Percentiles rank a stretch among this genome's conserved stretches.
Conservation (phyloP, 2,113 vertebrate genomes). For the Silurus glanis region DNA sequence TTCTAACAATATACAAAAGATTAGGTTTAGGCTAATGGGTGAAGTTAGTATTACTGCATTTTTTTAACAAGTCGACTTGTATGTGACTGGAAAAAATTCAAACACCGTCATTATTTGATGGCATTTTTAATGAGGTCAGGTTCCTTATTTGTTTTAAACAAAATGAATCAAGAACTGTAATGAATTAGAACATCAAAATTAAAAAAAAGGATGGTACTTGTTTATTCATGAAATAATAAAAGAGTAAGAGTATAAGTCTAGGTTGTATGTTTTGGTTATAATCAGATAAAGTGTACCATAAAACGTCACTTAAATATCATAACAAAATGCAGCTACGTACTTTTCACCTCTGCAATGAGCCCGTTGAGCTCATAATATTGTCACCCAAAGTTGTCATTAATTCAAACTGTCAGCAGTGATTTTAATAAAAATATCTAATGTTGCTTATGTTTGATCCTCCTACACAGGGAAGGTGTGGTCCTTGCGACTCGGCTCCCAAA, state of each 20-base stretch:
- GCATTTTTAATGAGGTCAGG: neutral
- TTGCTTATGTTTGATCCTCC: slow-evolving; percentile 23
- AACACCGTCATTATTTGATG: neutral
- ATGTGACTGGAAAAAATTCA: neutral
- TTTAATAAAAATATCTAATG: neutral
- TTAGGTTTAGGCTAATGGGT: neutral
- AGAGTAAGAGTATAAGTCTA: neutral
- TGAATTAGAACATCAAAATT: neutral
- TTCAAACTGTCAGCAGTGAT: neutral
- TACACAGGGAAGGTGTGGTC: slow-evolving; percentile 69
- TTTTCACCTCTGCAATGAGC: neutral
- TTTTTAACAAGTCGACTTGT: neutral
- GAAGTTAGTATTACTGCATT: neutral
- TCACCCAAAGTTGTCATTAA: neutral
- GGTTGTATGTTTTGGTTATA: neutral
- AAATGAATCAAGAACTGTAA: neutral
- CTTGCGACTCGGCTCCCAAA: slow-evolving; percentile 66
- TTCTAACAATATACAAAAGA: neutral
- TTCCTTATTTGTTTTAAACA: neutral
- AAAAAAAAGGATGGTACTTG: neutral
- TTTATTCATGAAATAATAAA: neutral
- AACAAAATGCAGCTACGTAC: neutral
- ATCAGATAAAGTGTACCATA: neutral
- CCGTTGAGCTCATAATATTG: too few species aligned
- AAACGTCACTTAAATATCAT: neutral